Percentiles rank a stretch among this genome's conserved stretches.
These are phyloP conservation scores for Tenebrio molitor DNA, from an alignment of 1,140 invertebrate genomes.

Conservation along the genomic window DNA sequence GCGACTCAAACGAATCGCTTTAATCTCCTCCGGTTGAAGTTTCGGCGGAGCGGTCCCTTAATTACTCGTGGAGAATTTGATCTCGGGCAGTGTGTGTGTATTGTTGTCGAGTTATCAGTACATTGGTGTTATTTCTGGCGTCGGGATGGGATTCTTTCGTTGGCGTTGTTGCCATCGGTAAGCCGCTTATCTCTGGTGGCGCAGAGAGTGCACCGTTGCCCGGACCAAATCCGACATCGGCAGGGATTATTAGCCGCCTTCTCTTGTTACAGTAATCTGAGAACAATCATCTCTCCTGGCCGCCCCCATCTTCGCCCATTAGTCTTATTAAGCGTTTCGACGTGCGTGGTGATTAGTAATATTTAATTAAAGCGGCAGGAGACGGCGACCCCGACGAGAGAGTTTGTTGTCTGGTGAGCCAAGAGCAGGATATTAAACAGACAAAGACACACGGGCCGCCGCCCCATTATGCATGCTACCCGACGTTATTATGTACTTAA, in stretches of 20 bases:
- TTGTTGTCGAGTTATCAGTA: conserved; percentile 24
- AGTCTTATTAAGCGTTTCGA: conserved; percentile 30
- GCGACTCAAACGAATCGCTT: too few species aligned
- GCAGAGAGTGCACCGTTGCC: conserved; percentile 52
- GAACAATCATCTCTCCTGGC: conserved; percentile 52
- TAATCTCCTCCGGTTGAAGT: too few species aligned
- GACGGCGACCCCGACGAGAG: too few species aligned
- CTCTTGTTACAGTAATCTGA: conserved; percentile 55
- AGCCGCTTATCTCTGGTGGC: conserved; percentile 55
- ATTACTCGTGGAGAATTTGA: neutral
- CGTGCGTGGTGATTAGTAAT: conserved; percentile 27
- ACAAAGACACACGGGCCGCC: conserved; percentile 54
- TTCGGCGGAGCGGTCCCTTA: too few species aligned
- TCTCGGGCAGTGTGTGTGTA: conserved; percentile 9
- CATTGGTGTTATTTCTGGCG: conserved; percentile 22
- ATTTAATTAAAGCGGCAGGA: conserved; percentile 19
- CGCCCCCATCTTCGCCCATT: conserved; percentile 27
- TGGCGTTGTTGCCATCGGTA: conserved; percentile 45
- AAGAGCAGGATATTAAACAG: conserved; percentile 52
- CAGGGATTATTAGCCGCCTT: conserved; percentile 56
- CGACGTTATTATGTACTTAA: conserved; percentile 57
- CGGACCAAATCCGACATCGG: conserved; percentile 56
- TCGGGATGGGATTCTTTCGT: conserved; percentile 25
- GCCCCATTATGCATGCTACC: conserved; percentile 52
- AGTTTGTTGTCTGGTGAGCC: conserved; percentile 36